Evolutionary conservation across 1,140 invertebrate species (phyloP).

Genomic region (Pogonognathellus flavescens): DNA sequence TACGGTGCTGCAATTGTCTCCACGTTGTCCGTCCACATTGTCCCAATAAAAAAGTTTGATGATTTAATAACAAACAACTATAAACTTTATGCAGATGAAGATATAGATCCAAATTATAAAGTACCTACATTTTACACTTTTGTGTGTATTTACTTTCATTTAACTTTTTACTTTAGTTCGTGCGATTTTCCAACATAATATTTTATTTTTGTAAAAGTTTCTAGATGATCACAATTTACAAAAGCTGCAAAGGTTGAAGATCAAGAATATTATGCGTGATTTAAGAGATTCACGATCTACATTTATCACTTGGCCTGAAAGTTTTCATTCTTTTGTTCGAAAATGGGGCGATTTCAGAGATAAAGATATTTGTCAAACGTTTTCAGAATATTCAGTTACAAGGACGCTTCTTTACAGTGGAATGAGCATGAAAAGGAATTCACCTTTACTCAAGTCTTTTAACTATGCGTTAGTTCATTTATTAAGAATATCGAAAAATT

Average conservation of each 20-base stretch:
- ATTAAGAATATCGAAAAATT: too few relatives aligned
- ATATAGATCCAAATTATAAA: neutral
- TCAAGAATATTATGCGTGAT: neutral
- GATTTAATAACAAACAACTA: neutral
- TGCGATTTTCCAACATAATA: neutral
- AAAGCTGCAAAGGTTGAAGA: neutral
- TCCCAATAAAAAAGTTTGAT: neutral
- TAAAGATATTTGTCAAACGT: neutral
- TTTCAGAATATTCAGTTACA: neutral
- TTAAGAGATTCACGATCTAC: neutral
- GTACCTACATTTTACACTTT: too few relatives aligned
- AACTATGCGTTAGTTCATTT: conserved; percentile 18
- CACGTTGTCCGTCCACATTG: neutral
- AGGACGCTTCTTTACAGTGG: neutral
- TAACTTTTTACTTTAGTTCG: neutral
- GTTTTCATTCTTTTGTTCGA: neutral
- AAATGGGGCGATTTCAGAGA: neutral
- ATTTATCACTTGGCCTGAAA: neutral
- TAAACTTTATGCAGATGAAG: neutral
- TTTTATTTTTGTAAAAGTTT: neutral
- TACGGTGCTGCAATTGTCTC: neutral
- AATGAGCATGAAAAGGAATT: neutral
- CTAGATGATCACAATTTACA: neutral
- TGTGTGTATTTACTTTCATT: neutral
- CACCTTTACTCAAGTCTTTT: neutral